Base-by-base conservation (phyloP, 2,113 vertebrate genomes). In the Aplodontia rufa region DNA sequence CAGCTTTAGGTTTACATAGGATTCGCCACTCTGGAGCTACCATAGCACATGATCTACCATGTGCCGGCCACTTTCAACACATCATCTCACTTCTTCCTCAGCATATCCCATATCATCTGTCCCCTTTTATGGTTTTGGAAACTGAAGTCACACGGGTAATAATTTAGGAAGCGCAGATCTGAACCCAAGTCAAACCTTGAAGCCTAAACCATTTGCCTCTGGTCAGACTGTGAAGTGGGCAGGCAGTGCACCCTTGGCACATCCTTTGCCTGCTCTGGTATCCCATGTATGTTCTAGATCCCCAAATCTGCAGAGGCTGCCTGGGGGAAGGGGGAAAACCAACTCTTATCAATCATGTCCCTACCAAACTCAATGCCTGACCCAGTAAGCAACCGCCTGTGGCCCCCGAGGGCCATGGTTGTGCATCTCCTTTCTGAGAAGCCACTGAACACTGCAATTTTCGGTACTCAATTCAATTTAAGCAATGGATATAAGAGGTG, bases 391-490 rank as follows among this genome's bases (percentile, higher is more conserved):
- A 1, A 14, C n/a, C 4, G 9, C 13, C 58, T 10, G 2, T 9
- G 37, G 17, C n/a, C 6, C 28, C n/a, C 62, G 69, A 68, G 84
- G 32, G 6, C 14, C 66, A 28, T 6, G 0, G 26, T 1, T 76
- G 19, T 1, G 45, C 81, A 30, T 81, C 40, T 30, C 37, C 47
- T 69, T 79, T 26, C 12, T 64, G 45, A 64, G 42, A 89, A 76
- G 32, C 24, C 35, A 37, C 7, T 9, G 0, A 0, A 1, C 5
- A 4, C 30, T 53, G 12, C 28, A 30, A 35, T 55, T 72, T 69
- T 69, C 79, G 90, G 55, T 40, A 62, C 24, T 30, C 22, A 80
- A 19, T 58, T 84, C 87, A 62, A 60, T 45, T 71, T 55, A 75
- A 87, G 58, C 74, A n/a, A 94, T 0, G 80, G 16, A 75, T 84